phyloP scores from a whole-genome alignment of 2,113 vertebrate genomes.

The Egretta garzetta region DNA sequence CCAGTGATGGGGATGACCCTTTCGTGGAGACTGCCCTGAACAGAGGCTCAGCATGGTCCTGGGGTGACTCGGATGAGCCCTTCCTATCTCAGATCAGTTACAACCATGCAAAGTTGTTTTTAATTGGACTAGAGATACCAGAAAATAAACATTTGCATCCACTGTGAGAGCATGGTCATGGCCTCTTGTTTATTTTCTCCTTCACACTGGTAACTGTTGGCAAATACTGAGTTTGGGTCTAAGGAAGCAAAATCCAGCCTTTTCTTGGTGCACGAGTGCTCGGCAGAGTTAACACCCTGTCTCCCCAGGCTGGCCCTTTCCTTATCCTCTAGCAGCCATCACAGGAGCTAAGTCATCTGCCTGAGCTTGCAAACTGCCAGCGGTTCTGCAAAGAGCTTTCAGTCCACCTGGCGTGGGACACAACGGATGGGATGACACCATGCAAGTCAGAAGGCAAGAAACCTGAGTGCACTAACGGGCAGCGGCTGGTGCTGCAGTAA shows the following conservation, averaged over 20 bases:
- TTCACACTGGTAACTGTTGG: neutral
- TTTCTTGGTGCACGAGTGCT: accelerated
- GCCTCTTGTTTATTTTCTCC: neutral
- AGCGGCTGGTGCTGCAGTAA: slow-evolving; percentile 98
- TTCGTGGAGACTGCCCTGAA: neutral
- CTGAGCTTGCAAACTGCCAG: neutral
- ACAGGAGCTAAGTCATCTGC: neutral
- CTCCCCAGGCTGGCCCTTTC: neutral
- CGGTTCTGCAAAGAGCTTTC: slow-evolving; percentile 60
- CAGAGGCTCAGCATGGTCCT: neutral
- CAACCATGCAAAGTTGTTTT: neutral
- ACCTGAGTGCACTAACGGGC: slow-evolving; percentile 99
- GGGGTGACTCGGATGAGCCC: neutral
- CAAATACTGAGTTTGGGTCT: neutral
- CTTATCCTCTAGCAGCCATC: neutral
- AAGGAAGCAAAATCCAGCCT: neutral
- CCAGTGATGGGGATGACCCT: neutral
- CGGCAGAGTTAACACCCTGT: neutral
- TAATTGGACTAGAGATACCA: neutral
- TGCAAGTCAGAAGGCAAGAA: slow-evolving; percentile 88
- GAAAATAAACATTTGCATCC: neutral
- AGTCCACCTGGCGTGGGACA: neutral
- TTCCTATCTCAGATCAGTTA: neutral
- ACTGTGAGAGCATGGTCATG: neutral
- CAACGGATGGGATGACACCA: slow-evolving; percentile 68